Evolutionary conservation across 2,888 invertebrate genomes (phyloP), one percentile per base, ranked within the genome.

Genomic region (Glyphotaelius pellucidus): DNA sequence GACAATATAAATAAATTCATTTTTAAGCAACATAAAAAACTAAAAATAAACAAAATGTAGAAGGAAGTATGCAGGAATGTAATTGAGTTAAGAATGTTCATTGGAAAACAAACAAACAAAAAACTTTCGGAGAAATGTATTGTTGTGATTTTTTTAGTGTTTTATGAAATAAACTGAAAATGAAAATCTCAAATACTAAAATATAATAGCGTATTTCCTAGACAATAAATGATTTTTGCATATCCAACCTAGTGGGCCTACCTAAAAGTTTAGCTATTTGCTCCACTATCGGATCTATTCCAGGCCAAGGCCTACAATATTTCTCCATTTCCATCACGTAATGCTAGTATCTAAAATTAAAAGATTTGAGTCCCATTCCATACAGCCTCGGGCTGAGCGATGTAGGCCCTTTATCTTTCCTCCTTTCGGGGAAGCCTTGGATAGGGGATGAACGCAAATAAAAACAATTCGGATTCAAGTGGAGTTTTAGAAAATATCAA

Each of bases 351-450:
- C 83, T 83, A 35, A 83, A 83, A 83, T 83, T 83, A 83, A 83
- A 83, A 83, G 83, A 83, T 83, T 83, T 32, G 83, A 38, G 83
- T 35, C 83, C 35, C 32, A 83, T 83, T 83, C 83, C 67, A 67
- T 67, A 67, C 67, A 67, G 67, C 67, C 67, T 9, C 25, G 25
- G 67, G 67, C 67, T 67, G 67, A 67, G 67, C 67, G 67, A 67
- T 67, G 67, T 7, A 25, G 67, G 67, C 25, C n/a, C 67, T 67
- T 67, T 67, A 67, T 67, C 67, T 67, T 67, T 25, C n/a, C 67
- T 67, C 67, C 25, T 67, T 67, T 67, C 25, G n/a, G 67, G n/a
- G n/a, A 67, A 67, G 25, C 67, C 25, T 67, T 67, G 67, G 67
- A 67, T 67, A 9, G 25, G 67, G 67, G 67, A 25, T 67, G 25